phyloP scores from a whole-genome alignment of 2,888 invertebrate genomes.

The Thera obeliscata region DNA sequence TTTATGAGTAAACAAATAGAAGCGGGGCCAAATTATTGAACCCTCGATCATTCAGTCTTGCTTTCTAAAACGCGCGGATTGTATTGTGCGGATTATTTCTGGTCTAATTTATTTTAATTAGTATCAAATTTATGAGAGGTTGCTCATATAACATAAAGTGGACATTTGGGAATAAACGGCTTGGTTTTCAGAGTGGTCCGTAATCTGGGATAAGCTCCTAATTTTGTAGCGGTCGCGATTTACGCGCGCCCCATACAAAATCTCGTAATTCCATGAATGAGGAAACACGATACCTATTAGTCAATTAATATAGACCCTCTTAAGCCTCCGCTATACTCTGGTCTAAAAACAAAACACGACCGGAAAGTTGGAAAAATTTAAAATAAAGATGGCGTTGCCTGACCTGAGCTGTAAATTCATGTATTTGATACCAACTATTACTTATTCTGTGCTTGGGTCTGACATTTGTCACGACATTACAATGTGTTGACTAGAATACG shows the following conservation, averaged over 20 bases:
- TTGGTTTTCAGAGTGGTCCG: slow-evolving; percentile 57
- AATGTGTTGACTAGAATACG: too few relatives aligned
- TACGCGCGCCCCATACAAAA: slow-evolving; percentile 51
- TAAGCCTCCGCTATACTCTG: too few relatives aligned
- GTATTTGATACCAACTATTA: too few relatives aligned
- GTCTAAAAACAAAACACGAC: too few relatives aligned
- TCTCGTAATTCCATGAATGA: slow-evolving; percentile 44
- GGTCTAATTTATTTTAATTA: slow-evolving; percentile 24
- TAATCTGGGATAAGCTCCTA: slow-evolving; percentile 67
- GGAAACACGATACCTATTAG: slow-evolving; percentile 28
- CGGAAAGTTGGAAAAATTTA: too few relatives aligned
- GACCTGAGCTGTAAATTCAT: too few relatives aligned
- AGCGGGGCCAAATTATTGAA: background rate
- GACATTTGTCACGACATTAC: too few relatives aligned
- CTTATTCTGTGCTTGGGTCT: too few relatives aligned
- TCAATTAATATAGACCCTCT: too few relatives aligned
- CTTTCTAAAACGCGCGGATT: too few relatives aligned
- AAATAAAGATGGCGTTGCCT: too few relatives aligned
- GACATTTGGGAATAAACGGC: slow-evolving; percentile 51
- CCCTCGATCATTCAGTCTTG: too few relatives aligned
- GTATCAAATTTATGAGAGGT: slow-evolving; percentile 33
- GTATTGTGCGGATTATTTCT: background rate
- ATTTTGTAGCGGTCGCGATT: slow-evolving; percentile 62
- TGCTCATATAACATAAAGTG: slow-evolving; percentile 44
- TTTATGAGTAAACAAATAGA: background rate